These are phyloP conservation scores for Drosophila nigritarsus DNA, from an alignment of 2,888 invertebrate species.

Conservation along the genomic window DNA sequence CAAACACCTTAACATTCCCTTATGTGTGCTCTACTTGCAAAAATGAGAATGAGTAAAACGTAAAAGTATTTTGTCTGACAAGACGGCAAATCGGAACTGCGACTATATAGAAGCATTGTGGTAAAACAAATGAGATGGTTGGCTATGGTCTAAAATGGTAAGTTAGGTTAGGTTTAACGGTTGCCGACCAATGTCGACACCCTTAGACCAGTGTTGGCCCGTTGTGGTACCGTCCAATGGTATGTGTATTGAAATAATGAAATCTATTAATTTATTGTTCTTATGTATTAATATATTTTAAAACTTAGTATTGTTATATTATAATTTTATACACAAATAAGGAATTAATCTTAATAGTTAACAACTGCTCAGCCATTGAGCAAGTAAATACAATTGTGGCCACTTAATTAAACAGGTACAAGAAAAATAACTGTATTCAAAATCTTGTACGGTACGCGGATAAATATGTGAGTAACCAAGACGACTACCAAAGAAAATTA, in stretches of 20 bases:
- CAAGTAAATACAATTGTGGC: background rate
- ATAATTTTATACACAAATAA: background rate
- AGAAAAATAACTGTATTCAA: background rate
- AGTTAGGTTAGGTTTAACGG: no score
- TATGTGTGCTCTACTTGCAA: background rate
- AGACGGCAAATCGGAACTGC: background rate
- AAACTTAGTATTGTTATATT: background rate
- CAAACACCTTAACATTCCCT: background rate
- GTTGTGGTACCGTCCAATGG: no score
- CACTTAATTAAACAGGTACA: background rate
- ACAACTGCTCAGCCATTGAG: background rate
- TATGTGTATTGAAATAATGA: no score
- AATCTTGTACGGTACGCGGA: background rate
- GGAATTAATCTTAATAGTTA: background rate
- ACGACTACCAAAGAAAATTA: background rate
- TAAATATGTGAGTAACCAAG: background rate
- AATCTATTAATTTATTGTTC: background rate
- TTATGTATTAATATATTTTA: background rate
- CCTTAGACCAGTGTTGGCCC: no score
- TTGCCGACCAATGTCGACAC: no score
- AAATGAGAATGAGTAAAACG: background rate
- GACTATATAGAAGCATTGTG: background rate
- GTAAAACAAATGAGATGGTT: background rate
- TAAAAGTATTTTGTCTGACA: background rate
- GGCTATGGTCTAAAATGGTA: no score